Conservation (phyloP, 2,797 vertebrate genomes). For the Prionace glauca region DNA sequence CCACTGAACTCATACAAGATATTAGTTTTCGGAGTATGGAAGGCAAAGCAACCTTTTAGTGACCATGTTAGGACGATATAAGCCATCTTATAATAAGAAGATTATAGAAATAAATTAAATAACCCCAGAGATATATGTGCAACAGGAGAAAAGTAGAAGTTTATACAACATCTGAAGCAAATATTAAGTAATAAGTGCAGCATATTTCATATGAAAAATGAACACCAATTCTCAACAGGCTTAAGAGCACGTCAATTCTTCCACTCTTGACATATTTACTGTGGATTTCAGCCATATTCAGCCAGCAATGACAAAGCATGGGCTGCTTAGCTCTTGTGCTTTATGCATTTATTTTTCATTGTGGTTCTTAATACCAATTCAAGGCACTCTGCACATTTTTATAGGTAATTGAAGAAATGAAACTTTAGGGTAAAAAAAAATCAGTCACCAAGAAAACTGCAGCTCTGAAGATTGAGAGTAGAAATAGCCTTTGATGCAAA, state of each 20-base stretch:
- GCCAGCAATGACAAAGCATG: conserved; percentile 46
- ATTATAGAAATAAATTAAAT: background rate
- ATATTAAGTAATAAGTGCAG: background rate
- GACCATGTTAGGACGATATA: background rate
- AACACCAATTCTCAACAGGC: background rate
- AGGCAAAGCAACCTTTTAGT: background rate
- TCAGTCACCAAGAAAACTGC: background rate
- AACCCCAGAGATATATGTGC: background rate
- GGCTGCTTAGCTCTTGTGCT: conserved; percentile 43
- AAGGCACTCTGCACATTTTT: background rate
- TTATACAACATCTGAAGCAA: background rate
- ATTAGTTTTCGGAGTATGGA: background rate
- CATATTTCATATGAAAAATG: background rate
- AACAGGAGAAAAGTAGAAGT: background rate
- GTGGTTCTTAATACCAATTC: background rate
- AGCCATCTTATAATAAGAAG: background rate
- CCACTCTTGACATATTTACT: background rate
- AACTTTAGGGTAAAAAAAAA: background rate
- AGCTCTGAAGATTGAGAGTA: background rate
- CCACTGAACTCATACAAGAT: background rate
- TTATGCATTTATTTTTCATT: background rate
- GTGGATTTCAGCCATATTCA: background rate
- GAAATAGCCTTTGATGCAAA: conserved; percentile 13
- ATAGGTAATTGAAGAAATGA: background rate
- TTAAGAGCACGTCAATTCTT: background rate